Percentiles rank a stretch among this genome's conserved stretches.
Evolutionary conservation across 2,888 invertebrate genomes (phyloP).

Genomic region (Nebria salina): DNA sequence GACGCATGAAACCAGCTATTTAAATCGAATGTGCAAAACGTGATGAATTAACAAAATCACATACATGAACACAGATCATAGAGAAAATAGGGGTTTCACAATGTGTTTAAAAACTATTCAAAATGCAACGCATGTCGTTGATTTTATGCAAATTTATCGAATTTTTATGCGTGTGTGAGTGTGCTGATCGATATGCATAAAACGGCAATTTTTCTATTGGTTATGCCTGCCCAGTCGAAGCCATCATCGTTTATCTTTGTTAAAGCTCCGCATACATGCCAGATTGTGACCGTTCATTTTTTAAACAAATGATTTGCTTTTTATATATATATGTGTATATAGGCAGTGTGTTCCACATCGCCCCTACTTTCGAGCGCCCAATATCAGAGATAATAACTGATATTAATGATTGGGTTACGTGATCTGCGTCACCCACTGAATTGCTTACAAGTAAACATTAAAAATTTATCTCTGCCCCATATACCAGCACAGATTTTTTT

Average conservation of each 20-base stretch:
- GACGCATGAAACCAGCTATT: not conserved
- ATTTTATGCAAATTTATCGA: conserved; percentile 40
- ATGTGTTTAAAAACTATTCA: conserved; percentile 10
- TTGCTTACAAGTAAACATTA: too few species aligned
- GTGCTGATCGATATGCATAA: conserved; percentile 40
- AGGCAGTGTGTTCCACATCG: not conserved
- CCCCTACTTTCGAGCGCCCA: conserved; percentile 17
- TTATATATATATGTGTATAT: not conserved
- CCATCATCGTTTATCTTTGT: conserved; percentile 47
- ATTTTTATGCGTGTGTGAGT: conserved; percentile 23
- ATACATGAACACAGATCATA: not conserved
- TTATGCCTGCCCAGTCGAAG: conserved; percentile 21
- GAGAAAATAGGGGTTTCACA: not conserved
- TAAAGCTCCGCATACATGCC: conserved; percentile 27
- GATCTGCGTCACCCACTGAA: conserved; percentile 15
- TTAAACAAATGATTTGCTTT: conserved; percentile 46
- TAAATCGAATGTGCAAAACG: conserved; percentile 1
- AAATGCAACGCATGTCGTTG: conserved; percentile 11
- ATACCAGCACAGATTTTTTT: too few species aligned
- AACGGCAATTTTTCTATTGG: conserved; percentile 38
- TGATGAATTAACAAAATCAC: not conserved
- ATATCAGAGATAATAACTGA: conserved; percentile 41
- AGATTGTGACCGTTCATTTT: conserved; percentile 44
- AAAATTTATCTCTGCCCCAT: too few species aligned
- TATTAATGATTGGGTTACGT: conserved; percentile 43